Evolutionary conservation across 2,113 vertebrate species (phyloP).

Genomic region (Sylvietta virens): DNA sequence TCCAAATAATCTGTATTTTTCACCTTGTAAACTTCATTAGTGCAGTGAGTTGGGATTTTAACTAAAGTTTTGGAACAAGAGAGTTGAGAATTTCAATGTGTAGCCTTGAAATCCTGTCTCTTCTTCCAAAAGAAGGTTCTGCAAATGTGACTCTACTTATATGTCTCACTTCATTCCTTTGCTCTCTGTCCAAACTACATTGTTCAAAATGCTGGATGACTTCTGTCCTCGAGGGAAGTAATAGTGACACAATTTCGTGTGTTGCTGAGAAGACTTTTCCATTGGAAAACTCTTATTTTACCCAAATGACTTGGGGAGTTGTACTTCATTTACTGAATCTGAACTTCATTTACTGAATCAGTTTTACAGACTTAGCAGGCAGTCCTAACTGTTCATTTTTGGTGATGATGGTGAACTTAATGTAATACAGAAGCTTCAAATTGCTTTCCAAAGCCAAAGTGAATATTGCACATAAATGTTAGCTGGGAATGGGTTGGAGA

Average conservation of each 20-base stretch:
- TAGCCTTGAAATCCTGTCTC: background rate
- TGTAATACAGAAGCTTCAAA: background rate
- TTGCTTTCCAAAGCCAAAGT: background rate
- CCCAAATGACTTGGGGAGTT: background rate
- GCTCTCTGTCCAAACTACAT: background rate
- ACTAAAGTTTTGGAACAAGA: background rate
- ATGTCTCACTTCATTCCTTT: background rate
- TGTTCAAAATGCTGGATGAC: background rate
- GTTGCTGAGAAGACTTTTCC: background rate
- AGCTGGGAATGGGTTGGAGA: background rate
- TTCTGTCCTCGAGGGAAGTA: background rate
- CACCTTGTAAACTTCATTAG: background rate
- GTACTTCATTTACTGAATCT: background rate
- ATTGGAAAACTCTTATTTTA: background rate
- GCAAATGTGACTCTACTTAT: background rate
- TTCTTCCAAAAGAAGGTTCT: background rate
- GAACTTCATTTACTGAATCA: background rate
- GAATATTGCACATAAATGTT: background rate
- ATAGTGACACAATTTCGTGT: background rate
- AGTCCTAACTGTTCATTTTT: background rate
- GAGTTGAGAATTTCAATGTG: background rate
- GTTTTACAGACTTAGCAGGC: background rate
- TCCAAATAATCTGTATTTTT: background rate
- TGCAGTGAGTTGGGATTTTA: background rate
- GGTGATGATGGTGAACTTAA: background rate